These are phyloP conservation scores for Etheostoma nigrum DNA, from an alignment of 2,797 vertebrate genomes.

Conservation along the genomic window DNA sequence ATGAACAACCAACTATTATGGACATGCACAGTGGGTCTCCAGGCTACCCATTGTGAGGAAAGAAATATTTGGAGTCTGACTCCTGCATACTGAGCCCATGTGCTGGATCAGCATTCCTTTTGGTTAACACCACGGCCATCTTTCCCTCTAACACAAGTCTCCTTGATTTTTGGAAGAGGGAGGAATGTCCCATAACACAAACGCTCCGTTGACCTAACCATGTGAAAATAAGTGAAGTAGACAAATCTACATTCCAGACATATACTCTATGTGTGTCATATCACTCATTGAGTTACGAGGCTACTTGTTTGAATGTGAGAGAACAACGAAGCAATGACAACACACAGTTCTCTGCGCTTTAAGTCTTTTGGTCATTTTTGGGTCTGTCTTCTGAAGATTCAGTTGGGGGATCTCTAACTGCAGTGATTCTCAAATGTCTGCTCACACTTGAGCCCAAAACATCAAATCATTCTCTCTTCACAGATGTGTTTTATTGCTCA, in stretches of 20 bases:
- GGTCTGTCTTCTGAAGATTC: slow-evolving; percentile 81
- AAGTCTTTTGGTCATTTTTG: slow-evolving; percentile 67
- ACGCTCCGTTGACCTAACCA: slow-evolving; percentile 58
- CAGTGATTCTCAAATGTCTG: slow-evolving; percentile 77
- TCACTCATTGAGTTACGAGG: slow-evolving; percentile 35
- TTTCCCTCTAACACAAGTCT: slow-evolving; percentile 52
- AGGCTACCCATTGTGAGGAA: slow-evolving; percentile 7
- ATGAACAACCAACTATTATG: slow-evolving; percentile 41
- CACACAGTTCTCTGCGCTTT: slow-evolving; percentile 18
- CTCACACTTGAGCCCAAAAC: slow-evolving; percentile 32
- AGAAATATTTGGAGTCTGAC: slow-evolving; percentile 25
- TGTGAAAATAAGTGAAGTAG: slow-evolving; percentile 36
- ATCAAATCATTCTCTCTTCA: slow-evolving; percentile 22
- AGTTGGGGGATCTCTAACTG: slow-evolving; percentile 73
- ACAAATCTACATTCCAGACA: slow-evolving; percentile 52
- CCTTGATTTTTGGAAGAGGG: slow-evolving; percentile 58
- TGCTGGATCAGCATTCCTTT: slow-evolving; percentile 69
- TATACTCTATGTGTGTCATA: slow-evolving; percentile 33
- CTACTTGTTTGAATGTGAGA: slow-evolving; percentile 1
- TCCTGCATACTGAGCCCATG: slow-evolving; percentile 40
- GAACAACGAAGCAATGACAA: background rate
- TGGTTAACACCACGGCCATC: slow-evolving; percentile 34
- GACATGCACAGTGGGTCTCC: slow-evolving; percentile 18
- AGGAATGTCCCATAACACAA: slow-evolving; percentile 60
- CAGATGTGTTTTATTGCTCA: slow-evolving; percentile 12